phyloP scores from a whole-genome alignment of 2,888 invertebrate species.

The Acanthosepion pharaonis region DNA sequence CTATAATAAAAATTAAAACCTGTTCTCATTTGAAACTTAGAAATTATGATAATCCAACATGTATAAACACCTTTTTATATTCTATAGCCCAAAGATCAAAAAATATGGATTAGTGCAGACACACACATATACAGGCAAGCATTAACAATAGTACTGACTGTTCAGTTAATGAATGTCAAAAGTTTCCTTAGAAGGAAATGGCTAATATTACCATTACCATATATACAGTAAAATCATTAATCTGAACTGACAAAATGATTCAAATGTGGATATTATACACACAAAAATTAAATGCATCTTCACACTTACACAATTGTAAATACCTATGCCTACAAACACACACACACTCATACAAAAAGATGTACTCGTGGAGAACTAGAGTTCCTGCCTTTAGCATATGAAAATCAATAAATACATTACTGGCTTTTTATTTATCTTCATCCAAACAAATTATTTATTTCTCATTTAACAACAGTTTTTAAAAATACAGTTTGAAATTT shows the following conservation, averaged over 20 bases:
- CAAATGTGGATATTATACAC: neutral
- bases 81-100: neutral
- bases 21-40: too few relatives aligned
- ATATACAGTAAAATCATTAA: neutral
- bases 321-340: neutral
- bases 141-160: too few relatives aligned
- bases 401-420: constrained; percentile 6
- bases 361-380: neutral
- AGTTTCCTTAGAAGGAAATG: too few relatives aligned
- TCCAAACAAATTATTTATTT: neutral
- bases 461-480: constrained; percentile 21
- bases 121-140: neutral
- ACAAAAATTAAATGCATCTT: neutral
- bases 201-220: neutral
- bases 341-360: neutral
- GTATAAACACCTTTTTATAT: neutral
- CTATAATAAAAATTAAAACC: too few relatives aligned
- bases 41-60: too few relatives aligned
- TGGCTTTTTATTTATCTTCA: constrained; percentile 14
- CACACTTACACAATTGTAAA: neutral
- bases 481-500: neutral
- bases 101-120: neutral
- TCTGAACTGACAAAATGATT: neutral
- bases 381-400: neutral
- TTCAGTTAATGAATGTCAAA: too few relatives aligned